Percentiles rank a stretch among this genome's conserved stretches.
Evolutionary conservation across 1,140 invertebrate species (phyloP).

Genomic region (Trachymyrmex cornetzi): DNA sequence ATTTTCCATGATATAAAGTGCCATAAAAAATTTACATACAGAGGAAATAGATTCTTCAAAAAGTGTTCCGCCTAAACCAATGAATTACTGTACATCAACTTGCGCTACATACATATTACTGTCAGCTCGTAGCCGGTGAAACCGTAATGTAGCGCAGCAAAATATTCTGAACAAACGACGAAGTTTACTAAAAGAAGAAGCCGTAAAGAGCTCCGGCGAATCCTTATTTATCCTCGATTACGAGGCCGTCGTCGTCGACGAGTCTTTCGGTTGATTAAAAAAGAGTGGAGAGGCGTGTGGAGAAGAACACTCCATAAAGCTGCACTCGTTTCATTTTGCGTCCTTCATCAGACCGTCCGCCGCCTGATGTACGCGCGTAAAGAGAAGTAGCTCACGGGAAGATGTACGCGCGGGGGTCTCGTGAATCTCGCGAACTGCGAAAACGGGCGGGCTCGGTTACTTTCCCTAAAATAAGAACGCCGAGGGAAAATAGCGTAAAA

Average conservation of each 20-base stretch:
- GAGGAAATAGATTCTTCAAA: background rate
- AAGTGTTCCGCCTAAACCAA: background rate
- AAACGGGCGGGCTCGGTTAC: constrained; percentile 2
- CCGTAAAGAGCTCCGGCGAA: constrained; percentile 40
- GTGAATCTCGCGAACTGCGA: constrained; percentile 23
- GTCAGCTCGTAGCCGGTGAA: background rate
- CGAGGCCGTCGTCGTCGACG: constrained; percentile 49
- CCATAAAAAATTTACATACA: background rate
- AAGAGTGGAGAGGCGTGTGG: constrained; percentile 49
- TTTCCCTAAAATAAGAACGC: constrained; percentile 55
- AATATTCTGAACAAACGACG: constrained; percentile 48
- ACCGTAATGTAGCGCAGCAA: constrained; percentile 29
- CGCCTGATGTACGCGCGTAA: constrained; percentile 60
- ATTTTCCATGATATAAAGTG: background rate
- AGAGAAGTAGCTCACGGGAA: constrained; percentile 42
- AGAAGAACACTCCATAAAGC: constrained; percentile 59
- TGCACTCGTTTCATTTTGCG: constrained; percentile 59
- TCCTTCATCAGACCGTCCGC: constrained; percentile 59
- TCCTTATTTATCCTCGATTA: constrained; percentile 64
- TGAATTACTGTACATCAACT: constrained; percentile 39
- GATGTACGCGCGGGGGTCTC: background rate
- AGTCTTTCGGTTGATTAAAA: constrained; percentile 64
- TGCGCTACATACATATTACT: background rate
- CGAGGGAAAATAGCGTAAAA: constrained; percentile 51
- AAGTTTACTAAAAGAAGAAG: constrained; percentile 50